Base-by-base conservation (phyloP, 2,113 vertebrate genomes). In the Carlito syrichta region DNA sequence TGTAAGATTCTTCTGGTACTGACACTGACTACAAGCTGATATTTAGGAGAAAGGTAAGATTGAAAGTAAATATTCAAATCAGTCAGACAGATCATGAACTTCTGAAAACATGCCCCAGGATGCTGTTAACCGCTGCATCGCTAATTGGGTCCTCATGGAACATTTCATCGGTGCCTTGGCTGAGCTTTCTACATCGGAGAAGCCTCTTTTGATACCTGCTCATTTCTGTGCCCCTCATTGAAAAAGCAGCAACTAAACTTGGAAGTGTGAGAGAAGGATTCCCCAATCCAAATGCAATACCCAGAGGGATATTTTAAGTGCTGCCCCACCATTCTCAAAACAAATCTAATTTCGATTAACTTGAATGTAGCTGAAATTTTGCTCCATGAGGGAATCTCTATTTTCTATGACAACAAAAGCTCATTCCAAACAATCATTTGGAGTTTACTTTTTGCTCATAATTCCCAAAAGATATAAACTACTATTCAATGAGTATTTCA, bases 1-100 rank as follows among this genome's bases (percentile, higher is more conserved):
- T 38, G 17, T 88, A 68, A 90, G 89, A 73, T 77, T 89, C n/a
- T 91, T 79, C 91, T 92, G 76, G 77, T 78, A 50, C 60, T 50
- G 3, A 95, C 6, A n/a, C 2, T 52, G 71, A 90, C 66, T 38
- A 52, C 35, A 96, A 86, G 50, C 45, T 93, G 52, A 60, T 78
- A 77, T 84, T 96, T 94, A 85, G 23, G 54, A 58, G 86, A 84
- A 91, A 43, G 32, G 8, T 79, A 81, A 68, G 69, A 87, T 25
- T 82, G 73, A 95, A 97, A 92, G 38, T 30, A 94, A 84, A 81
- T 85, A 86, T 77, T 90, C 84, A 82, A 50, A 87, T 76, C 52
- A 91, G 43, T 54, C 50, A 81, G 77, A 86, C 91, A 78, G 88
- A 78, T 58, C 52, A 3, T 43, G 60, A 94, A 81, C 76, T 84